Conservation (phyloP, 2,888 invertebrate species). For the Oxytorus armatus region DNA sequence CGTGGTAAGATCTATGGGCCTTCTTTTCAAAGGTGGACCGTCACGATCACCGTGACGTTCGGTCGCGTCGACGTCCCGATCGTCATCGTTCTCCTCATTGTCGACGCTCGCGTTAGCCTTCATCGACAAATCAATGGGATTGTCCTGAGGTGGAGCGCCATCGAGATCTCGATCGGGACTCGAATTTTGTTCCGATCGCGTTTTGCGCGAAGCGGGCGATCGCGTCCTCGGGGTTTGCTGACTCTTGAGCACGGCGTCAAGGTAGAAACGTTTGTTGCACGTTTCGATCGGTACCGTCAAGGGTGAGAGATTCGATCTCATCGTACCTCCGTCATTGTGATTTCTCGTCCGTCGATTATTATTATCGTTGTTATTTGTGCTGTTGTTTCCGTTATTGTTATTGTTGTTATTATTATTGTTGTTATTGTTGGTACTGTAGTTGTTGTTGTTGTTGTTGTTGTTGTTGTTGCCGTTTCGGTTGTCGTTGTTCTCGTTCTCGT, state of each 20-base stretch:
- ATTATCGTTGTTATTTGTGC: conserved; percentile 82
- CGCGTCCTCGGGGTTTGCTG: conserved; percentile 86
- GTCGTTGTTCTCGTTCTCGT: conserved; percentile 81
- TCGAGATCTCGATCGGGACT: conserved; percentile 84
- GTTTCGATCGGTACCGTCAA: conserved; percentile 85
- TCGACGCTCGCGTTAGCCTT: conserved; percentile 85
- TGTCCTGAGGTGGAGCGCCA: conserved; percentile 87
- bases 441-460: conserved; percentile 57
- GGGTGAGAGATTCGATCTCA: conserved; percentile 49
- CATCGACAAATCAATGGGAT: conserved; percentile 93
- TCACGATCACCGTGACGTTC: conserved; percentile 83
- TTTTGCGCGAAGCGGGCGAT: conserved; percentile 71
- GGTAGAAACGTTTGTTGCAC: conserved; percentile 89
- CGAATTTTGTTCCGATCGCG: conserved; percentile 74
- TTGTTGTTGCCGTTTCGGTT: conserved; percentile 73
- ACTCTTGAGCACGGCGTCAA: conserved; percentile 91
- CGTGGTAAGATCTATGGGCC: conserved; percentile 78
- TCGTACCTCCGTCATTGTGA: conserved; percentile 85
- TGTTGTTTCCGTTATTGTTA: conserved; percentile 67
- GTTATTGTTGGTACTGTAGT: conserved; percentile 83
- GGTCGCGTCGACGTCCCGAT: conserved; percentile 83
- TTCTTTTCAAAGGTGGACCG: conserved; percentile 86
- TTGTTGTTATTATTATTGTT: conserved; percentile 78
- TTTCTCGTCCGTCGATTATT: conserved; percentile 82
- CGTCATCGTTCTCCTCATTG: conserved; percentile 76